phyloP scores from a whole-genome alignment of 1,140 invertebrate species.

The Phthorimaea operculella region DNA sequence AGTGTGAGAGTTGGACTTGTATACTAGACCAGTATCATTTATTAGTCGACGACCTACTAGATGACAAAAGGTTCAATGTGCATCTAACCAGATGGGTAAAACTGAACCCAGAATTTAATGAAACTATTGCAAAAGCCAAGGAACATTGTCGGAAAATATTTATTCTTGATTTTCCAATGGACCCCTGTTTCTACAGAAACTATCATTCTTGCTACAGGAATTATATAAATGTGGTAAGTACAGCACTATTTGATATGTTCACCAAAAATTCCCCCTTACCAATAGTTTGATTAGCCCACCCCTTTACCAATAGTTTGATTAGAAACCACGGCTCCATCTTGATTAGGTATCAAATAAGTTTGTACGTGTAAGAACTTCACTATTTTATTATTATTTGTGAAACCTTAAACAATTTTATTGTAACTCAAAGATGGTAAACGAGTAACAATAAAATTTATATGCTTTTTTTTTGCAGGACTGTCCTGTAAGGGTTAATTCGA shows the following conservation, averaged over 20 bases:
- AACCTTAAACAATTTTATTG: no score
- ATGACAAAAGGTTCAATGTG: slow-evolving; percentile 26
- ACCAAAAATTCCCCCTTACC: no score
- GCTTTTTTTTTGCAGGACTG: slow-evolving; percentile 35
- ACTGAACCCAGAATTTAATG: slow-evolving; percentile 31
- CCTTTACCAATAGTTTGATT: no score
- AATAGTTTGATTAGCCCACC: no score
- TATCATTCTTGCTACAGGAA: slow-evolving; percentile 33
- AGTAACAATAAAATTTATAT: no score
- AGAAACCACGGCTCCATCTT: no score
- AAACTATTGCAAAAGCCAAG: slow-evolving; percentile 29
- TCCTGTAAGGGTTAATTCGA: slow-evolving; percentile 25
- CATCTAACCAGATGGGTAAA: slow-evolving; percentile 36
- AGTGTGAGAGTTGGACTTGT: slow-evolving; percentile 39
- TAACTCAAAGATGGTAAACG: no score
- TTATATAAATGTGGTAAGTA: slow-evolving; percentile 31
- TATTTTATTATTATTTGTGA: no score
- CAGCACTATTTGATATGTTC: no score
- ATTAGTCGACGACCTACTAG: slow-evolving; percentile 11
- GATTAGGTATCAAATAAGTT: no score
- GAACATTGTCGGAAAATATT: slow-evolving; percentile 25
- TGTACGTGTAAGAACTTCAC: no score
- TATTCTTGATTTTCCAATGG: slow-evolving; percentile 22
- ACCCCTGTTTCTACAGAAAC: slow-evolving; percentile 25
- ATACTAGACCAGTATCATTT: slow-evolving; percentile 33